Percentiles rank a stretch among this genome's conserved stretches.
Evolutionary conservation across 2,797 vertebrate species (phyloP).

Genomic region (Anas bernieri): DNA sequence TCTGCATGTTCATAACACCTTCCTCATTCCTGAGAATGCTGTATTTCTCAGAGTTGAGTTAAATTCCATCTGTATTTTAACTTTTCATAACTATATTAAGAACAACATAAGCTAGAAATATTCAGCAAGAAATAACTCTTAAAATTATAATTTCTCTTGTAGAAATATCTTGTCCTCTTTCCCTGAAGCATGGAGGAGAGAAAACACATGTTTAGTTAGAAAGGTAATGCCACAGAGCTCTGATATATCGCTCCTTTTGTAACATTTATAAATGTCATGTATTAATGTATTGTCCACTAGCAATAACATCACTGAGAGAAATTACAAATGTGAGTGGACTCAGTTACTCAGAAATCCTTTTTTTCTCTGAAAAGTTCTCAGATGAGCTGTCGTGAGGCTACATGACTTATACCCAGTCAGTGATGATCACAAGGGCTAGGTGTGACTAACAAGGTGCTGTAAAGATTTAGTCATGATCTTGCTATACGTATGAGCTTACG

Average conservation of each 20-base stretch:
- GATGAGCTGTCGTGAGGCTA: neutral
- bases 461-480: neutral
- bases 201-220: neutral
- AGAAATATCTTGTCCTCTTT: neutral
- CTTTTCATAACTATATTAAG: neutral
- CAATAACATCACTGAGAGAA: neutral
- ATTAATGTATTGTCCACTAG: neutral
- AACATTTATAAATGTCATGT: neutral
- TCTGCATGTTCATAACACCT: neutral
- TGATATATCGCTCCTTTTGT: neutral
- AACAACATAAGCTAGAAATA: neutral
- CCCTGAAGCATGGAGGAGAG: neutral
- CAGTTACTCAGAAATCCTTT: neutral
- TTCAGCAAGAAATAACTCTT: neutral
- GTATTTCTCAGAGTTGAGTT: neutral
- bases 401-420: neutral
- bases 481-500: neutral
- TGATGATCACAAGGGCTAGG: neutral
- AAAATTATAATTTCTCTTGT: neutral
- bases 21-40: neutral
- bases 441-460: neutral
- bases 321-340: neutral
- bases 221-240: neutral
- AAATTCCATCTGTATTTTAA: neutral
- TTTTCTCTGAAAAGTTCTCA: neutral